Base-by-base conservation (phyloP, 1,140 invertebrate genomes). In the Linepithema humile region DNA sequence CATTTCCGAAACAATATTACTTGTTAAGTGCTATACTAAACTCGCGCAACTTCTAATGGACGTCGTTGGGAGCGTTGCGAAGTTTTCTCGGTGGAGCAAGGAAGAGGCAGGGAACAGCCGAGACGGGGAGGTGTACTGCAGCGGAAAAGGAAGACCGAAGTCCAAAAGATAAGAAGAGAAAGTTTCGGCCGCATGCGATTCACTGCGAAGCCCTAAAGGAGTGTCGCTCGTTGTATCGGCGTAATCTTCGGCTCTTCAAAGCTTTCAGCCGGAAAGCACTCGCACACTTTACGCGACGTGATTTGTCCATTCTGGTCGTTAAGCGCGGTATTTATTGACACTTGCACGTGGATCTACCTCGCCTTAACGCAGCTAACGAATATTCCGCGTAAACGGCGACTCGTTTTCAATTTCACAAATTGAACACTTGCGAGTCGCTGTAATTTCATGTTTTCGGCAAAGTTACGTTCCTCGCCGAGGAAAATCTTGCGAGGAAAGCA, bases 21-120 rank as follows among this genome's bases (percentile, higher is more conserved):
- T 80, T 86, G 85, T 84, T 87, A 88, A 88, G 85, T 87, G 82
- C 60, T 83, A 62, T 72, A 83, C 53, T 87, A 82, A 88, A 88
- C 86, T 88, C 85, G 85, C 60, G 69, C 85, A 80, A 87, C 86
- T 87, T 69, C 69, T 88, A 88, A 88, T 88, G 86, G 86, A 88
- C 86, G 86, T 80, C 86, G 86, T 64, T 86, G 86, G 74, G 72
- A 78, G 69, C 80, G 86, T 72, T 65, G 73, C 50, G 70, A 87
- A 84, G 85, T 88, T 88, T 84, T 84, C 60, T 64, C 35, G 64
- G 43, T 45, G 9, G 9, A 15, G 12, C 10, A 3, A 45, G 53
- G 15, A 10, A 3, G 23, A 17, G 32, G 57, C 20, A 48, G 67
- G 17, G 17, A 53, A 57, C 38, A 59, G n/a, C n/a, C n/a, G 55